Conservation (phyloP, 2,113 vertebrate species). For the Seriola aureovittata region DNA sequence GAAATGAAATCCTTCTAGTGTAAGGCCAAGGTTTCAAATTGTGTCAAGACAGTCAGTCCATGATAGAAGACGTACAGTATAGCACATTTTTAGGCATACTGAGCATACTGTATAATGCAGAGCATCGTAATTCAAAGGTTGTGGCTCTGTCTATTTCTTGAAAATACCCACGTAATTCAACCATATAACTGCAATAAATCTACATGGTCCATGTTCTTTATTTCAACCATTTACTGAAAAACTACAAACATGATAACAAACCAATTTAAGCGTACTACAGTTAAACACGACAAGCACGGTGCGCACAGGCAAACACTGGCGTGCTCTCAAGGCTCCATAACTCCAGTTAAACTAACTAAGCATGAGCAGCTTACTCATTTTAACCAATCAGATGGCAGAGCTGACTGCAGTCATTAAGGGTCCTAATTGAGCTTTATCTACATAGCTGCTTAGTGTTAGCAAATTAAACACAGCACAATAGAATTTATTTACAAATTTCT, state of each 20-base stretch:
- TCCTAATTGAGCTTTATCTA: background rate
- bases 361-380: background rate
- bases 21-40: conserved; percentile 35
- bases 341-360: background rate
- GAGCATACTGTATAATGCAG: background rate
- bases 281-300: background rate
- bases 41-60: conserved; percentile 14
- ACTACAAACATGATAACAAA: background rate
- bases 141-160: no score
- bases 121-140: background rate
- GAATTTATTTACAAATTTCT: background rate
- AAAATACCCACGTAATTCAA: no score
- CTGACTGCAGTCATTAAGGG: background rate
- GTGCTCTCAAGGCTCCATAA: background rate
- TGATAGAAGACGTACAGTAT: background rate
- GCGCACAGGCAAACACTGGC: background rate
- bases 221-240: background rate
- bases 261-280: background rate
- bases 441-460: background rate
- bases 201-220: no score
- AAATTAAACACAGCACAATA: background rate
- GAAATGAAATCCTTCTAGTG: conserved; percentile 59
- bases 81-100: background rate
- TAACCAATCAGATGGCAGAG: background rate
- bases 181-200: no score